Percentiles rank a stretch among this genome's conserved stretches.
These are phyloP conservation scores for Parauchenoglanis ngamensis DNA, from an alignment of 2,797 vertebrate genomes.

Conservation along the genomic window DNA sequence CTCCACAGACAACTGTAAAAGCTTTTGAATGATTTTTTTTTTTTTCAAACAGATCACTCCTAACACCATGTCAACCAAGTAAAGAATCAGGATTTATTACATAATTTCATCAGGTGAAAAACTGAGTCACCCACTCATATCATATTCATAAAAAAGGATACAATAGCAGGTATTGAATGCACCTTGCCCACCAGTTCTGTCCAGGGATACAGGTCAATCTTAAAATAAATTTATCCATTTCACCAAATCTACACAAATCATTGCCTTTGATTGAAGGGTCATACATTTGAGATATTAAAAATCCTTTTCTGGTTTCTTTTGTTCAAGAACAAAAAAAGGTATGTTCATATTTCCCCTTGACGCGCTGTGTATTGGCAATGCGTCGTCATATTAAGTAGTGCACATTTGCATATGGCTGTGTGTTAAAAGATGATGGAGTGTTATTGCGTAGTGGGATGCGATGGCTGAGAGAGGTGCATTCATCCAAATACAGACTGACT, in stretches of 20 bases:
- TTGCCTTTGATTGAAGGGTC: not conserved
- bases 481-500: conserved; percentile 21
- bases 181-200: conserved; percentile 43
- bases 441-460: conserved; percentile 43
- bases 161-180: conserved; percentile 46
- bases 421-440: conserved; percentile 7
- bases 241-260: not conserved
- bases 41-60: conserved; percentile 31
- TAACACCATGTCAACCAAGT: conserved; percentile 41
- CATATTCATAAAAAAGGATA: conserved; percentile 27
- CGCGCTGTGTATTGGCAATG: not conserved
- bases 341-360: not conserved
- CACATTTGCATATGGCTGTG: conserved; percentile 40
- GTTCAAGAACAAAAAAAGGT: not conserved
- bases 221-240: not conserved
- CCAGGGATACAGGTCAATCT: not conserved
- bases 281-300: not conserved
- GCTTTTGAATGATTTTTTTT: conserved; percentile 33
- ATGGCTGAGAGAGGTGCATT: conserved; percentile 51
- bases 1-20: conserved; percentile 55
- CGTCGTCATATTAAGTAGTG: conserved; percentile 21
- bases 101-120: conserved; percentile 47
- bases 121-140: conserved; percentile 39
- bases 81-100: conserved; percentile 52
- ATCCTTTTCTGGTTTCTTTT: not conserved